phyloP scores from a whole-genome alignment of 1,140 invertebrate genomes.

The Caenorhabditis brenneri region DNA sequence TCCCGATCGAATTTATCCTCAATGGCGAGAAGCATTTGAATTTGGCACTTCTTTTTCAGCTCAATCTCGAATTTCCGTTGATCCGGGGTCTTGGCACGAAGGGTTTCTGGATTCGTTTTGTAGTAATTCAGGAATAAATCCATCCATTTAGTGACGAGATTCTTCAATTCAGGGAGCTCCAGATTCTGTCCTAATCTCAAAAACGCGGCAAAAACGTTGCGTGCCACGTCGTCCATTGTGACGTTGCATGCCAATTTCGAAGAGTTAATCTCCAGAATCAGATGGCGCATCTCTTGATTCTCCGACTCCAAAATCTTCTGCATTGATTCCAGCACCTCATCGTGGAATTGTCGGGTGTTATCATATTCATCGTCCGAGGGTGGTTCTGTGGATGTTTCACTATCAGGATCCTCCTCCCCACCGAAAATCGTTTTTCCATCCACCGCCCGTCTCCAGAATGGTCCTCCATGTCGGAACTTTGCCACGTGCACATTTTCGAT shows the following conservation, averaged over 20 bases:
- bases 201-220: slow-evolving; percentile 58
- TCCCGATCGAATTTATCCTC: background rate
- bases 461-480: background rate
- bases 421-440: background rate
- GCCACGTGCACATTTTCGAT: background rate
- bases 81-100: background rate
- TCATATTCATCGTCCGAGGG: slow-evolving; percentile 11
- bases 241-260: slow-evolving; percentile 61
- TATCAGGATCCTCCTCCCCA: background rate
- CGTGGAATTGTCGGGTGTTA: background rate
- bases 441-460: slow-evolving; percentile 31
- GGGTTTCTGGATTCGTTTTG: background rate
- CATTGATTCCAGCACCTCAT: slow-evolving; percentile 43
- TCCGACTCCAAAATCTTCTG: slow-evolving; percentile 15
- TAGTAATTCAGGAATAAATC: slow-evolving; percentile 59
- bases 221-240: slow-evolving; percentile 56
- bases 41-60: slow-evolving; percentile 11
- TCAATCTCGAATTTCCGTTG: background rate
- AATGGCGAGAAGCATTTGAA: slow-evolving; percentile 38
- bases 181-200: slow-evolving; percentile 35
- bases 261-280: slow-evolving; percentile 61
- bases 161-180: slow-evolving; percentile 12
- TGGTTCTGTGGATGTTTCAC: slow-evolving; percentile 37
- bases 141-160: slow-evolving; percentile 52
- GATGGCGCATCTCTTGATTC: slow-evolving; percentile 46